phyloP scores from a whole-genome alignment of 2,797 vertebrate species.

The Galago senegalensis region DNA sequence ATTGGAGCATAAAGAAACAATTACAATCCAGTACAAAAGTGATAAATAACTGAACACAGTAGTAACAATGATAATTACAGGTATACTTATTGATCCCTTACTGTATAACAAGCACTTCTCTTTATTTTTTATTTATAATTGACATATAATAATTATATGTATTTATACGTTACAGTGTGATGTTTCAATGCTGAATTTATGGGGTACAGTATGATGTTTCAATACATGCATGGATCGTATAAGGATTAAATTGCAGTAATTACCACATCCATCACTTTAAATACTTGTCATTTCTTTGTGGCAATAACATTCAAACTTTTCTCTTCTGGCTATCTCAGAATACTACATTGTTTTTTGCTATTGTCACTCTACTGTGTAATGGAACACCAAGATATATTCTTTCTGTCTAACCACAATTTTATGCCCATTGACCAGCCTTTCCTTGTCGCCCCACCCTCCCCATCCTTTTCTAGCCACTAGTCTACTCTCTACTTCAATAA shows the following conservation, averaged over 20 bases:
- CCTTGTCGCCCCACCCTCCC: neutral
- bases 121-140: neutral
- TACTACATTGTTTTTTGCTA: neutral
- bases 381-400: neutral
- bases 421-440: no score
- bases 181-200: neutral
- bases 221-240: neutral
- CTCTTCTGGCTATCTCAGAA: neutral
- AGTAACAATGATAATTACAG: neutral
- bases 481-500: neutral
- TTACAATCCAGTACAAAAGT: conserved; percentile 7
- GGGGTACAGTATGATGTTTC: neutral
- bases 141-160: neutral
- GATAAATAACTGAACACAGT: neutral
- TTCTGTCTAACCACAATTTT: neutral
- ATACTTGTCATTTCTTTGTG: neutral
- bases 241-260: neutral
- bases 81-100: conserved; percentile 11
- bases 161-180: neutral
- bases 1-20: neutral
- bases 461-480: neutral
- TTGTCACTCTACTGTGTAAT: neutral
- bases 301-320: neutral
- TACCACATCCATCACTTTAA: neutral
- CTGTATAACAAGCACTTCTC: neutral